Percentiles rank a stretch among this genome's conserved stretches.
These are phyloP conservation scores for Caenorhabditis zanzibari DNA, from an alignment of 2,888 invertebrate species.

Conservation along the genomic window DNA sequence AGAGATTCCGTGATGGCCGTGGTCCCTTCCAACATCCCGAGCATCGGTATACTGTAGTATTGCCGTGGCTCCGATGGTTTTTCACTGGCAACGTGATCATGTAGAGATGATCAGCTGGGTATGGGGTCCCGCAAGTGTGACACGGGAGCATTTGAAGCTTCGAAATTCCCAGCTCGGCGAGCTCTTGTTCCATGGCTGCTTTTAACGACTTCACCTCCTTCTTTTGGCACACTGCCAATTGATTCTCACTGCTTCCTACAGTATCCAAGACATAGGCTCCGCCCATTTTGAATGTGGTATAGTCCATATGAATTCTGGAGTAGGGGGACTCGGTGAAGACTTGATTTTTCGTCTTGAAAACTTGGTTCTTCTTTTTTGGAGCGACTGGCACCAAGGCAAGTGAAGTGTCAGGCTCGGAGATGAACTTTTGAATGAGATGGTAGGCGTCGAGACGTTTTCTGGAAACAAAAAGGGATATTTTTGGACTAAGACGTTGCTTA, in stretches of 20 bases:
- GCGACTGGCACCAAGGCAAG: neutral
- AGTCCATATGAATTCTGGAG: conserved; percentile 13
- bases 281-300: neutral
- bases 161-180: conserved; percentile 28
- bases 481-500: too few species aligned
- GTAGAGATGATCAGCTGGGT: conserved; percentile 31
- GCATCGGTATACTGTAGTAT: conserved; percentile 15
- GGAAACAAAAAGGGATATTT: conserved; percentile 1
- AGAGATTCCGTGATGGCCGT: conserved; percentile 1
- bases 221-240: neutral
- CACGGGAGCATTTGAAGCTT: conserved; percentile 34
- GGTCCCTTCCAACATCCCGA: conserved; percentile 21
- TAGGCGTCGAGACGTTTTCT: conserved; percentile 49
- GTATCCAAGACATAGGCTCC: neutral
- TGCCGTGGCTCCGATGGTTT: neutral
- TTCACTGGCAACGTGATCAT: neutral
- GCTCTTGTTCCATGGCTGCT: conserved; percentile 43
- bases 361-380: neutral
- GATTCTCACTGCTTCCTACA: neutral
- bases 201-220: conserved; percentile 28
- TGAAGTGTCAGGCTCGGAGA: conserved; percentile 3
- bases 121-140: conserved; percentile 3
- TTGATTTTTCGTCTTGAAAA: neutral
- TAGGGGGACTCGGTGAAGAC: conserved; percentile 3
- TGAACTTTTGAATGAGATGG: conserved; percentile 26